Evolutionary conservation across 2,797 vertebrate species (phyloP).

Genomic region (Silurus lanzhouensis): DNA sequence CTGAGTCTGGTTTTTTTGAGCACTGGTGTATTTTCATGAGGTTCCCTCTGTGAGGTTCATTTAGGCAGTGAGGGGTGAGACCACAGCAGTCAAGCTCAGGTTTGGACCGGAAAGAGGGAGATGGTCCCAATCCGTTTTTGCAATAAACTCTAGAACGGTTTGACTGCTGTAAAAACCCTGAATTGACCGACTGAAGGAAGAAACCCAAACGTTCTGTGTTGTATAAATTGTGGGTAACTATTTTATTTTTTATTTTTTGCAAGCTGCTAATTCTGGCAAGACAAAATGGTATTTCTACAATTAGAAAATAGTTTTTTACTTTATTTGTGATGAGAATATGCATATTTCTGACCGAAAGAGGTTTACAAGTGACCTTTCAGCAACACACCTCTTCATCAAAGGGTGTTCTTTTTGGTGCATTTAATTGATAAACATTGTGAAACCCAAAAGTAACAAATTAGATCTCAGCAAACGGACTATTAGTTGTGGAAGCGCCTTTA

Average conservation of each 20-base stretch:
- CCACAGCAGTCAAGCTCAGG: not conserved
- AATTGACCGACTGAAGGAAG: not conserved
- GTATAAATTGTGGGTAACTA: not conserved
- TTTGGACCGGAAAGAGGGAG: not conserved
- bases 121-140: not conserved
- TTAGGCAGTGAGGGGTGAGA: constrained; percentile 1
- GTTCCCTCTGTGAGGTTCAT: not conserved
- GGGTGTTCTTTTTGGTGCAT: not conserved
- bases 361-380: not conserved
- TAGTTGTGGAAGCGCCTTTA: constrained; percentile 32
- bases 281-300: not conserved
- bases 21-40: not conserved
- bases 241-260: not conserved
- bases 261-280: not conserved
- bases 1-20: not conserved
- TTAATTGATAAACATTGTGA: not conserved
- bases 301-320: too few relatives aligned
- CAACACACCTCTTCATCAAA: not conserved
- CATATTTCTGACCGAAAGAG: not conserved
- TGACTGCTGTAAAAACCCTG: not conserved
- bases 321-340: not conserved
- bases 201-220: not conserved
- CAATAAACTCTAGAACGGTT: not conserved
- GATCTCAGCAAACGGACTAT: constrained; percentile 13
- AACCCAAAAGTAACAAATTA: not conserved